Evolutionary conservation across 2,113 vertebrate genomes (phyloP), one percentile per base, ranked within the genome.

Genomic region (Macquaria australasica): DNA sequence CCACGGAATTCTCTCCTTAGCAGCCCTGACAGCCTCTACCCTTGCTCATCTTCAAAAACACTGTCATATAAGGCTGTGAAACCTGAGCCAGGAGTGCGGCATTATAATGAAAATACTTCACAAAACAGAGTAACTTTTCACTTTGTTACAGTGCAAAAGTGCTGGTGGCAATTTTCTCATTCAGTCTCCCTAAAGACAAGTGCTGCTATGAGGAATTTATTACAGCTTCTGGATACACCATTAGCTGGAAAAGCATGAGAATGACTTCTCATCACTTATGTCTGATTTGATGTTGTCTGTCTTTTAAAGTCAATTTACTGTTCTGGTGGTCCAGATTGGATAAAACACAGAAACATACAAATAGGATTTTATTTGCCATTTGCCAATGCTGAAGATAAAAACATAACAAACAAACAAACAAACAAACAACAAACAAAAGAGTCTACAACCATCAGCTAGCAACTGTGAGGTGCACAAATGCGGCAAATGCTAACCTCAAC

Each of bases 41-140:
- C 60, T 60, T 2, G 2, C 58, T 73, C 79, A 75, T 79, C 53
- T 64, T 82, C 34, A 70, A 77, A 71, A 74, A 73, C 62, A 51
- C 68, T 59, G 69, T 83, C 73, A 79, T 18, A 66, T 68, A 34
- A 80, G 51, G 71, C 28, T 16, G 23, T 81, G 71, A 81, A 82
- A 82, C 59, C 37, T 41, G 37, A 85, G 73, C 41, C 55, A 72
- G 77, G 60, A 63, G 79, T 41, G 8, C 48, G 41, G 73, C 34
- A 23, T 16, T 34, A 28, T 39, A 45, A 69, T 58, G 31, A 77
- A 83, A 77, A 79, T 16, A 28, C 53, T 64, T 80, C 23, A 74
- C 43, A n/a, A 31, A 82, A 56, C 21, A 45, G 23, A 81, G 28
- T 5, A 70, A 84, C 53, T 45, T 75, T 60, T 79, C 0, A 12